Base-by-base conservation (phyloP, 2,888 invertebrate genomes). In the Acheta domesticus region DNA sequence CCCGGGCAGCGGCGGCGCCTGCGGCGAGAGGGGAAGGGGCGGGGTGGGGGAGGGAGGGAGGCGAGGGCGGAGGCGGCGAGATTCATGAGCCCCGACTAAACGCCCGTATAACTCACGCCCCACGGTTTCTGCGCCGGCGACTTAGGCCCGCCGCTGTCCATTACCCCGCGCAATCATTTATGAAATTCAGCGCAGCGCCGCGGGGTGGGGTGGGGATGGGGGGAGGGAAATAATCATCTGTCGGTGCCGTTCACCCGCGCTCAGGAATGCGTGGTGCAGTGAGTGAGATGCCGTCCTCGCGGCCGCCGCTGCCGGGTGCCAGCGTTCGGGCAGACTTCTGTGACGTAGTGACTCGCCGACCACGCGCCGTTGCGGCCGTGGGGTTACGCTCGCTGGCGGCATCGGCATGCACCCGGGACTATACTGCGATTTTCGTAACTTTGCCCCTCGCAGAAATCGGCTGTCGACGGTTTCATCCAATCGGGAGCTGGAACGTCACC, bases 71-170 rank as follows among this genome's bases (percentile, higher is more conserved):
- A 14, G 62, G 16, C 16, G 16, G 62, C 14, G 62, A 62, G 62
- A 62, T 62, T 62, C 62, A 62, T 62, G 62, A 5, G 62, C 16
- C 62, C 62, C 62, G 62, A 62, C 62, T 62, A 62, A 62, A 62
- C 62, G 62, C 62, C 62, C 62, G 14, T 62, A 62, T 62, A 62
- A 62, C 62, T 62, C 62, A 62, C 62, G 62, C 14, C 62, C n/a
- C 16, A n/a, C 62, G 62, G 62, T 62, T 62, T 62, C 62, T 62
- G 62, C 62, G 62, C 62, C 62, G 62, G 62, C 62, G 62, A 62
- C 62, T 62, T 62, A 62, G 62, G n/a, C 62, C 62, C 62, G 62
- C 62, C 62, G 62, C 62, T 62, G 62, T 62, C 62, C 62, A 62
- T 62, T 62, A 62, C 14, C 16, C 62, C 16, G n/a, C 14, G 62